Conservation (phyloP, 2,113 vertebrate genomes). For the Oplegnathus fasciatus region DNA sequence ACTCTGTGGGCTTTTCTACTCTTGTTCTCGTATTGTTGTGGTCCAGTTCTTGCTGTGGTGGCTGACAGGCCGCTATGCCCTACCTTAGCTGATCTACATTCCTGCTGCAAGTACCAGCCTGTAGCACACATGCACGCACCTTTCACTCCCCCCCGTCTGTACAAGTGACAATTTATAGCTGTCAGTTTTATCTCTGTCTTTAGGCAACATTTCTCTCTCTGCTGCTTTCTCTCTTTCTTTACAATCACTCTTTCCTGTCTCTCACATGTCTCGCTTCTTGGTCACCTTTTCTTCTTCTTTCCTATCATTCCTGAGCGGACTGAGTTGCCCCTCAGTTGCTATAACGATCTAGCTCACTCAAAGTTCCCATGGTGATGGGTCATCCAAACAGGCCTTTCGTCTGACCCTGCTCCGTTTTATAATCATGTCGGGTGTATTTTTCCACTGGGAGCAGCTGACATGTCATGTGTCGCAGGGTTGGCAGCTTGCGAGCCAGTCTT, state of each 20-base stretch:
- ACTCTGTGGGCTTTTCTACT: no score
- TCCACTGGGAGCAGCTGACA: slow-evolving; percentile 45
- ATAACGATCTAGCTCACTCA: slow-evolving; percentile 2
- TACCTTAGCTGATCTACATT: slow-evolving; percentile 53
- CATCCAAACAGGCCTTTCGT: slow-evolving; percentile 2
- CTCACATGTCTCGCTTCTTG: background rate
- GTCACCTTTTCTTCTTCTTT: background rate
- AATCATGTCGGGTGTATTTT: slow-evolving; percentile 19
- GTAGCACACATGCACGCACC: slow-evolving; percentile 14
- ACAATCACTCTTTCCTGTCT: background rate
- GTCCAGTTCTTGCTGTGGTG: background rate
- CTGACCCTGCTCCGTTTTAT: slow-evolving; percentile 46
- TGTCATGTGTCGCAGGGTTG: slow-evolving; percentile 11
- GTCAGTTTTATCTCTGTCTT: slow-evolving; percentile 26
- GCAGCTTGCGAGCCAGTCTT: slow-evolving; percentile 20
- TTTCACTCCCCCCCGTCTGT: background rate
- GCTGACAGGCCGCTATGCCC: slow-evolving; percentile 19
- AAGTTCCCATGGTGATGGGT: slow-evolving; percentile 49
- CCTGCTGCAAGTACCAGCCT: slow-evolving; percentile 65
- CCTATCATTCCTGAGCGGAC: background rate
- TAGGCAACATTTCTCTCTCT: slow-evolving; percentile 30
- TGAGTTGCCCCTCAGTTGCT: slow-evolving; percentile 14
- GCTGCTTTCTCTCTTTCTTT: background rate
- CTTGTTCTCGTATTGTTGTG: background rate
- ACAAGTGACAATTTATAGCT: slow-evolving; percentile 12